Evolutionary conservation across 2,113 vertebrate species (phyloP).

Genomic region (Melanocharis versteri): DNA sequence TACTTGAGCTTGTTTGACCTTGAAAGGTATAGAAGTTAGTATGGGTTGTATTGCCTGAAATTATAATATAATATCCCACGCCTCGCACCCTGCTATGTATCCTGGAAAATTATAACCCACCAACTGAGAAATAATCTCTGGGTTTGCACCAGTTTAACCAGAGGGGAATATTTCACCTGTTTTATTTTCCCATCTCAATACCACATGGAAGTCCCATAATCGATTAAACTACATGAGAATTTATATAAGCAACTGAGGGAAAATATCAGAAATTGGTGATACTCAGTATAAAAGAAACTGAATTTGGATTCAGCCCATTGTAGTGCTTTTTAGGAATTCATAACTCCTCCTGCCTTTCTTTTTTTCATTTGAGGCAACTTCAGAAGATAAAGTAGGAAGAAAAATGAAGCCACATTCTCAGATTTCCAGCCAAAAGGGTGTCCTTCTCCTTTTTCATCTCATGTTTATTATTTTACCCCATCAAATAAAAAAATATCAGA

Average conservation of each 20-base stretch:
- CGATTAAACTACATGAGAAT: not conserved
- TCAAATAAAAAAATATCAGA: not conserved
- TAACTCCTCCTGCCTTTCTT: not conserved
- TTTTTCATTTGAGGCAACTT: not conserved
- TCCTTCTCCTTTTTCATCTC: constrained; percentile 7
- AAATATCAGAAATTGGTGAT: not conserved
- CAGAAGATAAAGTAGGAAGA: not conserved
- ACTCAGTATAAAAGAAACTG: not conserved
- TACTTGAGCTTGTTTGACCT: not conserved
- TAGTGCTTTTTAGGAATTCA: not conserved
- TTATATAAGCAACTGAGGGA: not conserved
- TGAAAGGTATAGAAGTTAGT: not conserved
- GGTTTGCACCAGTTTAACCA: not conserved
- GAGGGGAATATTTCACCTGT: not conserved
- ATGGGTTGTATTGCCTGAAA: not conserved
- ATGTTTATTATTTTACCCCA: not conserved
- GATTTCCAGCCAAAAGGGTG: constrained; percentile 14
- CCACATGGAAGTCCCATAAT: not conserved
- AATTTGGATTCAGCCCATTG: not conserved
- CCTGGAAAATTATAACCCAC: not conserved
- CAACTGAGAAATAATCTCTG: rapidly evolving
- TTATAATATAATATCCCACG: not conserved
- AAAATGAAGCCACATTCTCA: not conserved
- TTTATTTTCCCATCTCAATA: not conserved
- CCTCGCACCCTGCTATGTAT: not conserved